phyloP scores from a whole-genome alignment of 2,797 vertebrate species.

The Betta splendens region DNA sequence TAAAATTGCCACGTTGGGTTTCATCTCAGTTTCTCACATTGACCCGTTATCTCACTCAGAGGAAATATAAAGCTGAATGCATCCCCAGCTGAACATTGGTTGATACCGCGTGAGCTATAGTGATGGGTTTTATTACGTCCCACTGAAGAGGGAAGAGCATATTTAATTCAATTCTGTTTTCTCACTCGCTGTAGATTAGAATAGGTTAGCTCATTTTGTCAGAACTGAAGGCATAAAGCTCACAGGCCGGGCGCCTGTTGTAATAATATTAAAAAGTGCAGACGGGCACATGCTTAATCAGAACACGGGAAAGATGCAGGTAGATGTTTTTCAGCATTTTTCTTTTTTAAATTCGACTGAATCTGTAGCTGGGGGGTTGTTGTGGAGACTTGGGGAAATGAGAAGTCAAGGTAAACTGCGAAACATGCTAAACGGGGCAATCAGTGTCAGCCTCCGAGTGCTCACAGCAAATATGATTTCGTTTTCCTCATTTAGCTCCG shows the following conservation, averaged over 20 bases:
- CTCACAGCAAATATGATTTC: too few relatives aligned
- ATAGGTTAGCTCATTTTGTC: slow-evolving; percentile 41
- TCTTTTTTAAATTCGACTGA: too few relatives aligned
- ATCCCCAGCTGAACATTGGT: slow-evolving; percentile 53
- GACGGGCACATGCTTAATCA: slow-evolving; percentile 1
- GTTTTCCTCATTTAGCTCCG: too few relatives aligned
- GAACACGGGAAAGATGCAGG: slow-evolving; percentile 9
- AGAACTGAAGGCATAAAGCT: slow-evolving; percentile 16
- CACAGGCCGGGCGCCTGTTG: slow-evolving; percentile 3
- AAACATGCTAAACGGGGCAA: too few relatives aligned
- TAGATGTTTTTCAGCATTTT: too few relatives aligned
- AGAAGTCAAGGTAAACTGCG: too few relatives aligned
- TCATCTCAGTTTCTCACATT: slow-evolving; percentile 49
- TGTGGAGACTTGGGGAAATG: too few relatives aligned
- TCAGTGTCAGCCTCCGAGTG: too few relatives aligned
- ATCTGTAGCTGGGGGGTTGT: too few relatives aligned
- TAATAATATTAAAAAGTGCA: slow-evolving; percentile 22
- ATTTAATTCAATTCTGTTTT: slow-evolving; percentile 64
- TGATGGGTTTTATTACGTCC: slow-evolving; percentile 72
- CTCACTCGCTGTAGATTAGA: slow-evolving; percentile 58
- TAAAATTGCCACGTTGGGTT: slow-evolving; percentile 47
- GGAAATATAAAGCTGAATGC: slow-evolving; percentile 64
- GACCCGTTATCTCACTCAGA: slow-evolving; percentile 62
- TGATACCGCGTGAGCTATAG: slow-evolving; percentile 46
- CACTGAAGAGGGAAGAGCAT: slow-evolving; percentile 59